Conservation (phyloP, 2,888 invertebrate species). For the Cerceris rybyensis region DNA sequence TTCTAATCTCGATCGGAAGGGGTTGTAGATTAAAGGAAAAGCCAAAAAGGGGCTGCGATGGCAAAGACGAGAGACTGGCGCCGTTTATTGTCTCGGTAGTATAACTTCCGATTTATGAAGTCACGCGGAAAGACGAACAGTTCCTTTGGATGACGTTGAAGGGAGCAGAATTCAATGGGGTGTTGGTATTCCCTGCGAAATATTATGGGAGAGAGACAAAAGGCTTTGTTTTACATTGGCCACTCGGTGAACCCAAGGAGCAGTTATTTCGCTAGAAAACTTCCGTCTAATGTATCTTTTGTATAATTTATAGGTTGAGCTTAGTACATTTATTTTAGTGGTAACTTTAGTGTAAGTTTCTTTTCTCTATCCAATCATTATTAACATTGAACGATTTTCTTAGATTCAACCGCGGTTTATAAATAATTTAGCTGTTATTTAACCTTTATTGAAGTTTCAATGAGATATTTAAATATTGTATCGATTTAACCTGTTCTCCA, state of each 20-base stretch:
- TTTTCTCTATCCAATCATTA: too few species aligned
- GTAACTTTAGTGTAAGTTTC: too few species aligned
- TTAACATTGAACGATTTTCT: too few species aligned
- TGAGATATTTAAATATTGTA: neutral
- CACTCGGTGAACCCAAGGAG: too few species aligned
- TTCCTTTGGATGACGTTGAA: conserved; percentile 64
- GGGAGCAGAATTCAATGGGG: conserved; percentile 20
- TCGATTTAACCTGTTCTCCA: neutral
- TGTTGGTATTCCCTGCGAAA: conserved; percentile 13
- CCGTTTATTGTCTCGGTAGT: conserved; percentile 61
- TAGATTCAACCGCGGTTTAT: too few species aligned
- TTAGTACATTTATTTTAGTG: too few species aligned
- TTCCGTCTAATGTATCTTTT: too few species aligned
- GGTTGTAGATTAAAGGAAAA: conserved; percentile 27
- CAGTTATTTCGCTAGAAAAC: too few species aligned
- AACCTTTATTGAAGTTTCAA: neutral
- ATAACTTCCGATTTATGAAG: conserved; percentile 76
- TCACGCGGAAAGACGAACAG: conserved; percentile 73
- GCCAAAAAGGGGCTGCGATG: conserved; percentile 40
- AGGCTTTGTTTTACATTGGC: too few species aligned
- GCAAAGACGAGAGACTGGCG: conserved; percentile 61
- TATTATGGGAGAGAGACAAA: too few species aligned
- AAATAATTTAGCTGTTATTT: too few species aligned
- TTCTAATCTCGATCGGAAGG: conserved; percentile 38
- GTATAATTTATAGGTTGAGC: too few species aligned